A percentile compares a stretch with the other conserved stretches of the same genome.
Evolutionary conservation across 2,888 invertebrate genomes (phyloP).

Genomic region (Opisthograptis luteolata): DNA sequence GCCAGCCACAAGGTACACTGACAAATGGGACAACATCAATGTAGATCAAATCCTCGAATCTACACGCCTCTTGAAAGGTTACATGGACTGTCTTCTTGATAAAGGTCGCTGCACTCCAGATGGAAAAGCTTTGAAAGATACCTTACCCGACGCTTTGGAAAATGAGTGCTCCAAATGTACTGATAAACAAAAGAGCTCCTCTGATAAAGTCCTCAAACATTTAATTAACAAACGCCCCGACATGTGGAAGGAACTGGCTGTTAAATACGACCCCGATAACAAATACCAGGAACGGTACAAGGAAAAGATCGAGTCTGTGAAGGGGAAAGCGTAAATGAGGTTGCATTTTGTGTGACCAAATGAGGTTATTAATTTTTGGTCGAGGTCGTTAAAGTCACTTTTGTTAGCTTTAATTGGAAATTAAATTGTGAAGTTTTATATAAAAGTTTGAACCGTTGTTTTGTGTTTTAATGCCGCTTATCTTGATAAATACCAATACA

Average conservation of each 20-base stretch:
- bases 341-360: background rate
- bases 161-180: slow-evolving; percentile 89
- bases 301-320: slow-evolving; percentile 65
- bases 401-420: slow-evolving; percentile 17
- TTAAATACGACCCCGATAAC: slow-evolving; percentile 89
- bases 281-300: slow-evolving; percentile 87
- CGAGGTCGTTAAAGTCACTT: background rate
- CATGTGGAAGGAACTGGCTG: slow-evolving; percentile 87
- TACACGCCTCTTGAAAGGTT: slow-evolving; percentile 86
- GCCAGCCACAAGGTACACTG: slow-evolving; percentile 83
- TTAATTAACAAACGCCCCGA: slow-evolving; percentile 88
- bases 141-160: slow-evolving; percentile 89
- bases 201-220: slow-evolving; percentile 87
- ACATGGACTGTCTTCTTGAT: slow-evolving; percentile 87
- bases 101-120: slow-evolving; percentile 87
- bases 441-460: background rate
- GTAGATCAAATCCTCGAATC: slow-evolving; percentile 87
- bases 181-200: slow-evolving; percentile 76
- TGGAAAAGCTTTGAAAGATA: slow-evolving; percentile 83
- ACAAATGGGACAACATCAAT: slow-evolving; percentile 88
- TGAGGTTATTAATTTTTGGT: background rate
- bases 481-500: no score
- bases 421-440: background rate
- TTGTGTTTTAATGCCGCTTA: background rate
- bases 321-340: slow-evolving; percentile 34